These are phyloP conservation scores for Heliconius melpomene DNA, from an alignment of 1,140 invertebrate species.

Conservation along the genomic window DNA sequence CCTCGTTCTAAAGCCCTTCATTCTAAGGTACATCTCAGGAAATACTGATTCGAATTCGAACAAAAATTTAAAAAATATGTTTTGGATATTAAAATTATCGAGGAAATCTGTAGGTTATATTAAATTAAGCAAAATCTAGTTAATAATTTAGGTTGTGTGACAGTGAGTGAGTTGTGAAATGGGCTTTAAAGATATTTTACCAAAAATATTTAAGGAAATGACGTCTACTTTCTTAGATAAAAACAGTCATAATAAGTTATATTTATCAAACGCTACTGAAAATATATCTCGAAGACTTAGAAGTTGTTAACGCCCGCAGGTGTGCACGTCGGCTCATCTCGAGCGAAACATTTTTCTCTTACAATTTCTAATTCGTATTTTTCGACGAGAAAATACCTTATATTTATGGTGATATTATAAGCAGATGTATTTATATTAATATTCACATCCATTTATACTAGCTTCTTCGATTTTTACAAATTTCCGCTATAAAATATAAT, in stretches of 20 bases:
- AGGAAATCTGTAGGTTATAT: no score
- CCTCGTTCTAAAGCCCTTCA: no score
- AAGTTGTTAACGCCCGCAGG: constrained; percentile 54
- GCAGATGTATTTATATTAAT: constrained; percentile 23
- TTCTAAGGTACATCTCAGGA: no score
- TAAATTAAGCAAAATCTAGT: no score
- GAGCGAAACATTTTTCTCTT: constrained; percentile 61
- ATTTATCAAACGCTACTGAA: constrained; percentile 37
- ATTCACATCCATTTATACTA: constrained; percentile 11
- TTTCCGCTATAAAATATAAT: no score
- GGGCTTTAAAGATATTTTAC: not conserved
- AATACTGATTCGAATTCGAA: no score
- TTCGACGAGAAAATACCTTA: constrained; percentile 43
- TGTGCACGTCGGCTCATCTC: constrained; percentile 56
- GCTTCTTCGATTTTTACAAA: not conserved
- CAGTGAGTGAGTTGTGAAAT: not conserved
- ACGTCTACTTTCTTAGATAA: constrained; percentile 15
- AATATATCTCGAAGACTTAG: constrained; percentile 48
- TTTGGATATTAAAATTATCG: no score
- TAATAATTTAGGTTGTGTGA: no score
- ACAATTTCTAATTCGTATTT: constrained; percentile 62
- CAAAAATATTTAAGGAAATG: constrained; percentile 11
- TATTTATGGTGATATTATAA: constrained; percentile 24
- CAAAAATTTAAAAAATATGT: no score
- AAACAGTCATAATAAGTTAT: constrained; percentile 31